Evolutionary conservation across 2,113 vertebrate genomes (phyloP), one percentile per base, ranked within the genome.

Genomic region (Seriola aureovittata): DNA sequence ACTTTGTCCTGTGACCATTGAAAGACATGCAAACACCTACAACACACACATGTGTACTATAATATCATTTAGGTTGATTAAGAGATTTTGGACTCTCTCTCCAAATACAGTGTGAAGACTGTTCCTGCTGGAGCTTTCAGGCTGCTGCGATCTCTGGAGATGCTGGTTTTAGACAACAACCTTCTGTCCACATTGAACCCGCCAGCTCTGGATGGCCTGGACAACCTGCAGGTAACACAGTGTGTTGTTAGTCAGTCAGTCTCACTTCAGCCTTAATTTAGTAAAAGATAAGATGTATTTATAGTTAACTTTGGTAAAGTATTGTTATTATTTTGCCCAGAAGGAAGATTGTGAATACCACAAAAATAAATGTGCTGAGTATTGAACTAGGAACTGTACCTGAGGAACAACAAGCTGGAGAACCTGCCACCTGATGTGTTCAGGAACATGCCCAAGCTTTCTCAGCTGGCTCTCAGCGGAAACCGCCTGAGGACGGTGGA

Each of bases 91-190:
- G 6, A 46, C 3, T 63, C 2, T 85, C 44, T 76, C 32, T 16
- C 4, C 40, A 25, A 42, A 75, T 63, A 13, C 71, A 94, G 89
- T 50, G 48, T 96, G 71, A 95, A 92, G 75, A 92, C 46, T 11
- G 10, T 96, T 55, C 90, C 92, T 17, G 58, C 63, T 68, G 91
- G 92, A 58, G 81, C 72, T 0, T 95, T 96, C 68, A 81, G 60
- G 16, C 82, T 93, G 0, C 70, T 95, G 52, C 64, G 12, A 17
- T 90, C 92, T 34, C 91, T 96, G 82, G 93, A 96, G 85, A 95
- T 95, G 92, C 58, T 96, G 75, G 94, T 96, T 64, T 84, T 96
- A 5, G 95, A 96, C 80, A 95, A 95, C 81, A 96, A 96, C 89
- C 77, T 92, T 25, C 85, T 96, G n/a, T 73, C 88, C 21, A 86